phyloP scores from a whole-genome alignment of 2,113 vertebrate species.

The Calypte anna region DNA sequence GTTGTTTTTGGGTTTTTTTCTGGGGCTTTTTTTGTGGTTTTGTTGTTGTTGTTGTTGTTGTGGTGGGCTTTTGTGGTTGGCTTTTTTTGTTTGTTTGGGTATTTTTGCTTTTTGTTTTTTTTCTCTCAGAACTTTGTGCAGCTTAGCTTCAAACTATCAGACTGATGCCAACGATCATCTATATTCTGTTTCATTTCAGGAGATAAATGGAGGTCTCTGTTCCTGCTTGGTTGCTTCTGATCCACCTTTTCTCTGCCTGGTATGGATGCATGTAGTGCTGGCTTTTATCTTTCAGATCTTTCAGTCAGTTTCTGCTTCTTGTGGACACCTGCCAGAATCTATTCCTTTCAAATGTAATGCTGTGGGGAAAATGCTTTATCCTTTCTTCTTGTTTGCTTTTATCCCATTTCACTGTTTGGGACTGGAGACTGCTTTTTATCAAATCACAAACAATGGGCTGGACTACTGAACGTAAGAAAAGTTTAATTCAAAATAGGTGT shows the following conservation, averaged over 20 bases:
- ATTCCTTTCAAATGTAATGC: slow-evolving; percentile 24
- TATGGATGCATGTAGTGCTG: background rate
- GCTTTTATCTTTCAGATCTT: slow-evolving; percentile 27
- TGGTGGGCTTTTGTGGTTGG: too few relatives aligned
- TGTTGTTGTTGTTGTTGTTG: too few relatives aligned
- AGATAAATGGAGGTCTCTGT: slow-evolving; percentile 20
- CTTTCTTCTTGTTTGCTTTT: slow-evolving; percentile 6
- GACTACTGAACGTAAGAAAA: background rate
- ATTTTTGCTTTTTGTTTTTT: background rate
- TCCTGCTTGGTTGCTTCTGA: slow-evolving; percentile 32
- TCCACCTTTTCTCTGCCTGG: slow-evolving; percentile 4
- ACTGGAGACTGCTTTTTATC: background rate
- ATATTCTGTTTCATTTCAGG: slow-evolving; percentile 19
- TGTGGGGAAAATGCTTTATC: background rate
- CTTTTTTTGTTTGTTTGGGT: background rate
- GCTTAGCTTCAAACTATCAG: background rate
- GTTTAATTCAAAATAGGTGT: background rate
- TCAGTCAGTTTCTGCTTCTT: slow-evolving; percentile 21
- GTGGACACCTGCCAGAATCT: background rate
- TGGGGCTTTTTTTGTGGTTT: too few relatives aligned
- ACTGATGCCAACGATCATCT: background rate
- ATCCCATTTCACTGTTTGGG: background rate
- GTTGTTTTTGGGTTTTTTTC: background rate
- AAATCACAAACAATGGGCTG: background rate
- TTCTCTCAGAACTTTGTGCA: background rate